phyloP scores from a whole-genome alignment of 2,888 invertebrate species.

The Auanema sp. region DNA sequence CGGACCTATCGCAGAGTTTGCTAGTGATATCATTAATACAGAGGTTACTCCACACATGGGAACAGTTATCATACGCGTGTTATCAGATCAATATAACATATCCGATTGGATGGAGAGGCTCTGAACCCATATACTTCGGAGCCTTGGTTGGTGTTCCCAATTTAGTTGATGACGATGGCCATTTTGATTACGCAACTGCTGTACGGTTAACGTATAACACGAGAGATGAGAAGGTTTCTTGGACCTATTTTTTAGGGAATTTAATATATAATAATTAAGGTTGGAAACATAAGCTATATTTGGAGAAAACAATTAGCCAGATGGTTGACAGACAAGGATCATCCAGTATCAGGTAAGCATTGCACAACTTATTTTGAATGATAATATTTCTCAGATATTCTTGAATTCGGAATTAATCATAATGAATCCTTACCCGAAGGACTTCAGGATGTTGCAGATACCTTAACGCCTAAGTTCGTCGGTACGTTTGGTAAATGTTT shows the following conservation, averaged over 20 bases:
- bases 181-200: conserved; percentile 61
- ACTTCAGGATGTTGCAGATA: conserved; percentile 54
- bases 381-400: conserved; percentile 43
- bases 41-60: conserved; percentile 34
- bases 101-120: conserved; percentile 63
- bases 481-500: conserved; percentile 11
- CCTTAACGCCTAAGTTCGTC: conserved; percentile 44
- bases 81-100: conserved; percentile 61
- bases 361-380: neutral
- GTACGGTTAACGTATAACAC: conserved; percentile 61
- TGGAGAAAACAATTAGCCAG: conserved; percentile 55
- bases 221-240: conserved; percentile 50
- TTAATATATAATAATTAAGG: conserved; percentile 10
- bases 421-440: conserved; percentile 61
- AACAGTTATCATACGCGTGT: neutral
- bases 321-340: conserved; percentile 51
- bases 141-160: conserved; percentile 58
- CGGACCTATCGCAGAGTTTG: conserved; percentile 56
- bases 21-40: conserved; percentile 57
- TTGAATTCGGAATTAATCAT: conserved; percentile 61
- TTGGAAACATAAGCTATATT: conserved; percentile 46
- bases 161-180: conserved; percentile 56
- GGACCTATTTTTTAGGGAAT: neutral
- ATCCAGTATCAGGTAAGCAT: conserved; percentile 49
- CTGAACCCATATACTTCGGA: conserved; percentile 63